Evolutionary conservation across 2,113 vertebrate genomes (phyloP), one percentile per base, ranked within the genome.

Genomic region (Cacatua alba): DNA sequence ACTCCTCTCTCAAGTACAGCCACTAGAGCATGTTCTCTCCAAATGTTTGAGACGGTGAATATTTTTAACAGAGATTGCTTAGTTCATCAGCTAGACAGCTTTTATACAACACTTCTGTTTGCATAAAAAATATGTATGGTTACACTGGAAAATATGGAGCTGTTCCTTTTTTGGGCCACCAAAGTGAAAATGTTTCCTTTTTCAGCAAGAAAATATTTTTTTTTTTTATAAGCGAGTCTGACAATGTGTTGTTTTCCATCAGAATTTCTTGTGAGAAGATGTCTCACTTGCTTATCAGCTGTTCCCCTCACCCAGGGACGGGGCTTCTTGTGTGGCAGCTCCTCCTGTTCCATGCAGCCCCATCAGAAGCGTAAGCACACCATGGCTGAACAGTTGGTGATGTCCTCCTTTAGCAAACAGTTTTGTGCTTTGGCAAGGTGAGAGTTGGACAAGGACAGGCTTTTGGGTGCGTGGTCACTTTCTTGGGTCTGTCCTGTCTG

Each of bases 161-260:
- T 33, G 9, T 62, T 93, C 57, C 35, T 86, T 81, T 70, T 71
- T 57, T 25, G 48, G 26, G 51, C 55, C 52, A 64, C 39, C 24
- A 41, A 84, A 86, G 39, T 77, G 46, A 88, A 94, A 86, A 68
- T 16, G 11, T 88, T 96, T 90, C 60, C 26, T 88, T 94, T 91
- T 52, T 75, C 72, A 39, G 0, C 68, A 80, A 46, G 59, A 85
- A 83, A 67, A 29, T 68, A n/a, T 39, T 39, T 39, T 29, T 63
- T 63, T 59, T 53, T 81, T 31, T 26, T 20, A 25, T 28, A 11
- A 59, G 57, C 0, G 79, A 86, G 43, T 46, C 60, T 86, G 55
- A n/a, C n/a, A 72, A 15, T 0, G 0, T 82, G 35, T 37, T 90
- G 24, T 21, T 83, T 77, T 78, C 46, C 21, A 16, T 83, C 71